Evolutionary conservation across 2,888 invertebrate genomes (phyloP).

Genomic region (Eupithecia tripunctaria): DNA sequence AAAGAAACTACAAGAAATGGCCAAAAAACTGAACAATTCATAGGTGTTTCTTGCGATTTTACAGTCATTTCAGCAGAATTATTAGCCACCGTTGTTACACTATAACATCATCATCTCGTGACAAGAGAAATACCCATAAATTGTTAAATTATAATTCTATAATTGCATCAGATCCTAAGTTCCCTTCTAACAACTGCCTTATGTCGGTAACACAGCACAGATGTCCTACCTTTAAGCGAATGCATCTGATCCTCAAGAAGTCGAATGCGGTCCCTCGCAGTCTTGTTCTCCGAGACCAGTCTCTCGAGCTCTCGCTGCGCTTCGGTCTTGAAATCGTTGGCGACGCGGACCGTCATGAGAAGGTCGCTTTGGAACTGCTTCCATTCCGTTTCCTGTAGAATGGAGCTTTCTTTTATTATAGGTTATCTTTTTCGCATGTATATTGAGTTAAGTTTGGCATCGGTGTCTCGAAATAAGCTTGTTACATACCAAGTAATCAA

Average conservation of each 20-base stretch:
- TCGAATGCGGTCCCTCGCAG: conserved; percentile 90
- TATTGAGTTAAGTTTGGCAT: too few species aligned
- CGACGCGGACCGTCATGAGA: conserved; percentile 96
- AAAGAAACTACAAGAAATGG: not conserved
- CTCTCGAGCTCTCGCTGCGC: conserved; percentile 93
- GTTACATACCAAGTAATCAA: too few species aligned
- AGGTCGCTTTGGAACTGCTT: conserved; percentile 97
- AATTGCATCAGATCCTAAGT: not conserved
- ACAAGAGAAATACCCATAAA: not conserved
- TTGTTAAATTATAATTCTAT: not conserved
- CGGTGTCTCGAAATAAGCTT: too few species aligned
- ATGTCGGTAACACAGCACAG: not conserved
- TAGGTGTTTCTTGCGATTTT: not conserved
- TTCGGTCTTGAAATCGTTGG: conserved; percentile 98
- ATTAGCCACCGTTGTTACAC: not conserved
- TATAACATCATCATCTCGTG: not conserved
- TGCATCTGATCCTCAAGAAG: conserved; percentile 92
- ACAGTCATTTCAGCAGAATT: not conserved
- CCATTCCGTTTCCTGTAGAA: conserved; percentile 92
- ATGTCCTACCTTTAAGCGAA: conserved; percentile 87
- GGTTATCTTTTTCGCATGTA: too few species aligned
- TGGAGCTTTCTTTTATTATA: too few species aligned
- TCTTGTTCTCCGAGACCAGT: conserved; percentile 92
- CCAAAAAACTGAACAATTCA: not conserved
- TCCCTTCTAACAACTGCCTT: not conserved